Percentiles rank a stretch among this genome's conserved stretches.
phyloP scores from a whole-genome alignment of 2,888 invertebrate species.

The Helleia helle region DNA sequence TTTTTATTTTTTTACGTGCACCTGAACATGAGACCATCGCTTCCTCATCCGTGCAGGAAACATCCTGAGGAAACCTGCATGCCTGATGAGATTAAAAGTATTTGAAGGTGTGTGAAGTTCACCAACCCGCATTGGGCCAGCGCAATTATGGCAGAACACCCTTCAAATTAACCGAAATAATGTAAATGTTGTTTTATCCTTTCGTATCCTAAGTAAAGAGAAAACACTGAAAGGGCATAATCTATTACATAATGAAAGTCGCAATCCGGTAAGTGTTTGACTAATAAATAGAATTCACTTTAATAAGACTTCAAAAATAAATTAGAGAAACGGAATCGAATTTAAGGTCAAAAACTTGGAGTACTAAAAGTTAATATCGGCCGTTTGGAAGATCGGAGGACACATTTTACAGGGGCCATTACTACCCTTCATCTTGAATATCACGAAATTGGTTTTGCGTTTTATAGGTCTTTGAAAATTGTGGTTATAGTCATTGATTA shows the following conservation, averaged over 20 bases:
- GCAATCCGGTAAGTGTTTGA: slow-evolving; percentile 4
- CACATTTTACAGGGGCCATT: slow-evolving; percentile 63
- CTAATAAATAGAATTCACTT: slow-evolving; percentile 2
- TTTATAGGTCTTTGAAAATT: slow-evolving; percentile 52
- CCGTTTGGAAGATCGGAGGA: slow-evolving; percentile 41
- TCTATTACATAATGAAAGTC: neutral
- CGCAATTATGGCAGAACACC: too few relatives aligned
- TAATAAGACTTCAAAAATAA: slow-evolving; percentile 1
- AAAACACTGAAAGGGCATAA: slow-evolving; percentile 16
- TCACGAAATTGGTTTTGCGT: slow-evolving; percentile 55
- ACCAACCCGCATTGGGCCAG: too few relatives aligned
- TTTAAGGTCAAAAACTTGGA: slow-evolving; percentile 44
- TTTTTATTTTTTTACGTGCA: too few relatives aligned
- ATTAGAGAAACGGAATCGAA: slow-evolving; percentile 6
- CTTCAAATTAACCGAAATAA: too few relatives aligned
- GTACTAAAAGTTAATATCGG: slow-evolving; percentile 63
- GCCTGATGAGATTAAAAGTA: too few relatives aligned
- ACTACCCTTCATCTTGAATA: slow-evolving; percentile 58
- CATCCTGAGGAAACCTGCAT: too few relatives aligned
- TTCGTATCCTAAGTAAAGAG: slow-evolving; percentile 22
- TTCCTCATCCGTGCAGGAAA: too few relatives aligned
- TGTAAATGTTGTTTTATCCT: too few relatives aligned
- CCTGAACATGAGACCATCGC: too few relatives aligned
- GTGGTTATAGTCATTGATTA: slow-evolving; percentile 43
- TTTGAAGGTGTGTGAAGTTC: too few relatives aligned